Evolutionary conservation across 1,140 invertebrate species (phyloP), one percentile per base, ranked within the genome.

Genomic region (Hydropsyche tenuis): DNA sequence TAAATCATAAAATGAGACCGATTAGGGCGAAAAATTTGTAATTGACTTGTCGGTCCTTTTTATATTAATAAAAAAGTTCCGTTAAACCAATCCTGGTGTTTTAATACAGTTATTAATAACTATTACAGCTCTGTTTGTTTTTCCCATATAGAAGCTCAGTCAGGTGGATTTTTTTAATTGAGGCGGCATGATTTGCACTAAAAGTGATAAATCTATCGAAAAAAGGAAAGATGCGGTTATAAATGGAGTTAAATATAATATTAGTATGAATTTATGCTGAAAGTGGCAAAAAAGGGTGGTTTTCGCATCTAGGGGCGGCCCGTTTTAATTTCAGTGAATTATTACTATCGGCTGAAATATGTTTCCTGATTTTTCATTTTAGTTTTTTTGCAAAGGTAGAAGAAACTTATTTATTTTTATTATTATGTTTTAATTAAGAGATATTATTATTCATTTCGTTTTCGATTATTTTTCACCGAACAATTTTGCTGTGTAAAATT

Each of bases 101-200:
- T 73, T 73, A 48, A 48, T 51, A 30, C 12, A 42, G 64, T 23
- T 30, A 71, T 65, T 71, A 75, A 69, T 74, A 73, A 72, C 48
- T 48, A 48, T 65, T 46, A 60, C 23, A 63, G 25, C 22, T 43
- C 42, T 76, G 68, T 77, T 74, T 77, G 72, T 74, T 74, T 74
- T 48, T 60, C 20, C 46, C 69, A 72, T 60, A 22, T 20, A 9
- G 7, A 48, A 48, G 45, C 72, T 69, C 71, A 65, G 71, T 70
- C 75, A 73, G 56, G 22, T 53, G 62, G 45, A 51, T 73, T 22
- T 75, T n/a, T 48, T 60, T 77, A 72, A 77, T 77, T 73, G 75
- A 60, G 75, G 75, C 75, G 75, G 75, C 46, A 74, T 77, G 75
- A 77, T 74, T 73, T 66, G 74, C 72, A 66, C 65, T 69, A 77